Evolutionary conservation across 2,113 vertebrate species (phyloP).

Genomic region (Andinoacara biseriatus): DNA sequence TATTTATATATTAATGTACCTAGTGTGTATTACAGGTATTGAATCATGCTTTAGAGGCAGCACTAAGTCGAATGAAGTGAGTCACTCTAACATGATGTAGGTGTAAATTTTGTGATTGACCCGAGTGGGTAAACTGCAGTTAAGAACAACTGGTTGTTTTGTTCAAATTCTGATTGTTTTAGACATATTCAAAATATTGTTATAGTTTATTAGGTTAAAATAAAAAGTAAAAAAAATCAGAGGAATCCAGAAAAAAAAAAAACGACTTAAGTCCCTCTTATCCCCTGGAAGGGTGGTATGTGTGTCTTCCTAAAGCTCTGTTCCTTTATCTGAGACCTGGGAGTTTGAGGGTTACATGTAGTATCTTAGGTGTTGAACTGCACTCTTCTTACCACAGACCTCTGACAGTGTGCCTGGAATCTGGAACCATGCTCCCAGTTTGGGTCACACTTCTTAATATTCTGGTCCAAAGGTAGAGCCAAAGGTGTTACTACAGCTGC

Average conservation of each 20-base stretch:
- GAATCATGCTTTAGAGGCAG: not conserved
- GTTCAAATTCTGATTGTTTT: not conserved
- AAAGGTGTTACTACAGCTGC: not conserved
- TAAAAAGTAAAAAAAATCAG: too few species aligned
- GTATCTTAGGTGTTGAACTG: not conserved
- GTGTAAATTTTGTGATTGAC: not conserved
- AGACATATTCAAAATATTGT: not conserved
- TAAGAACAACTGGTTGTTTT: not conserved
- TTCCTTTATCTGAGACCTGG: not conserved
- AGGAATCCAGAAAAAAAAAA: too few species aligned
- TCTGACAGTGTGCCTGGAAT: not conserved
- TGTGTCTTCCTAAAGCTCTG: not conserved
- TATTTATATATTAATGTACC: not conserved
- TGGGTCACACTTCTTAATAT: not conserved
- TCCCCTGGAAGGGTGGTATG: not conserved
- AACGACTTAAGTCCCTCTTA: not conserved
- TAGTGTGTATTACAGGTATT: not conserved
- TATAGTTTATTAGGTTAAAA: not conserved
- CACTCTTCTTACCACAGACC: not conserved
- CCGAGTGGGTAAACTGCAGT: not conserved
- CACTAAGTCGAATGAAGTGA: not conserved
- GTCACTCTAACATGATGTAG: not conserved
- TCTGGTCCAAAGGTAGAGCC: not conserved
- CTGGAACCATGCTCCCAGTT: not conserved
- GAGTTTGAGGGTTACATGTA: not conserved